phyloP scores from a whole-genome alignment of 1,140 invertebrate genomes.

The Platyscapa corneri region DNA sequence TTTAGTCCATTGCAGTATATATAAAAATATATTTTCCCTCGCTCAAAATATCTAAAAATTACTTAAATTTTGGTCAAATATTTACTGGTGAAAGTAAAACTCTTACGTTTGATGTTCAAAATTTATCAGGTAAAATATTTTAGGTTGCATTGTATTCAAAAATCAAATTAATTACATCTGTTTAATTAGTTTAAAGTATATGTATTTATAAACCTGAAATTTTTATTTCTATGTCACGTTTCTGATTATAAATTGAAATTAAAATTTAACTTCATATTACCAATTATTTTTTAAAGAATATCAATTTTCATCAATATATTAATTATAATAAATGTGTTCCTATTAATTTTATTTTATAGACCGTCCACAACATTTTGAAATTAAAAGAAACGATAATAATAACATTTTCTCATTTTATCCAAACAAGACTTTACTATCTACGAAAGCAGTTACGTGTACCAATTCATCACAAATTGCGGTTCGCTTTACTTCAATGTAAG shows the following conservation, averaged over 20 bases:
- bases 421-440: constrained; percentile 8
- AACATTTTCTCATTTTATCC: constrained; percentile 48
- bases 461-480: constrained; percentile 32
- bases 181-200: background rate
- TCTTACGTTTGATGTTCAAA: constrained; percentile 49
- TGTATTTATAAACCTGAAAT: background rate
- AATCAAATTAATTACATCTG: background rate
- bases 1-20: constrained; percentile 51
- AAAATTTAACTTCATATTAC: background rate
- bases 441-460: background rate
- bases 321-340: background rate
- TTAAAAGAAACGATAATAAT: constrained; percentile 29
- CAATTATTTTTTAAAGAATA: background rate
- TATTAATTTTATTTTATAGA: constrained; percentile 31
- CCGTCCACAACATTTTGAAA: constrained; percentile 27
- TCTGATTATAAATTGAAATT: background rate
- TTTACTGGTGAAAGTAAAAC: constrained; percentile 48
- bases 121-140: constrained; percentile 52
- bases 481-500: constrained; percentile 55
- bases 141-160: constrained; percentile 1
- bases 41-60: constrained; percentile 49
- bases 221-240: background rate
- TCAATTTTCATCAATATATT: background rate
- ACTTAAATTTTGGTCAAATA: constrained; percentile 54
- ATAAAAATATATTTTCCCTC: constrained; percentile 54